Conservation (phyloP, 2,888 invertebrate species). For the Drosophila atripex region DNA sequence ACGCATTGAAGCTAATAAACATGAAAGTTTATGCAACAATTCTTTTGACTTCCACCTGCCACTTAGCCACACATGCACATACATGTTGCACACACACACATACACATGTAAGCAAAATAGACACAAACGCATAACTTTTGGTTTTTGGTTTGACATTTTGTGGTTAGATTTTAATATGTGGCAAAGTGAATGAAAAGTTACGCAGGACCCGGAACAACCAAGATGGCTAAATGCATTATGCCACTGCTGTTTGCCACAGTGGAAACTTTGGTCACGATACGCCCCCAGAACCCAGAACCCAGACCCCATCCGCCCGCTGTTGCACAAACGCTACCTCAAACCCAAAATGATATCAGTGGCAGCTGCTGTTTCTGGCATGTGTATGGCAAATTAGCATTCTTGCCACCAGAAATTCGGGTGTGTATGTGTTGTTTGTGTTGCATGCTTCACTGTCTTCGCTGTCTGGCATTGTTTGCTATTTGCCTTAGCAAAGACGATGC, state of each 20-base stretch:
- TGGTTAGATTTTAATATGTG: conserved; percentile 74
- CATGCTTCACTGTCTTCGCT: conserved; percentile 42
- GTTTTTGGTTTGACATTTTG: conserved; percentile 76
- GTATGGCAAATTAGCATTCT: conserved; percentile 69
- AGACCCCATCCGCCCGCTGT: neutral
- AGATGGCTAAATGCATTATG: conserved; percentile 36
- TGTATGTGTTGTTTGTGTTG: conserved; percentile 45
- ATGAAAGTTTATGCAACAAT: conserved; percentile 60
- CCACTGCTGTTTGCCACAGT: conserved; percentile 31
- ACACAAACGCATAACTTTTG: conserved; percentile 66
- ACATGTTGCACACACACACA: conserved; percentile 1
- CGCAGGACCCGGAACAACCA: conserved; percentile 38
- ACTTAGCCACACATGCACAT: conserved; percentile 42
- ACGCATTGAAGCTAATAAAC: conserved; percentile 46
- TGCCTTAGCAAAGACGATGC: conserved; percentile 45
- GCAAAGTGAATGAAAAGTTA: conserved; percentile 66
- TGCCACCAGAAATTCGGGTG: conserved; percentile 45
- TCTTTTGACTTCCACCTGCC: conserved; percentile 58
- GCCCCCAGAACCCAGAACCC: neutral
- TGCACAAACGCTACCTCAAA: neutral
- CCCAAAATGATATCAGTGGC: conserved; percentile 33
- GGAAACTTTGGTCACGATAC: conserved; percentile 31
- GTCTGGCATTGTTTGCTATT: conserved; percentile 56
- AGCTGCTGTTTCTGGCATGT: conserved; percentile 35
- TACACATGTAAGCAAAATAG: conserved; percentile 47